A percentile compares a stretch with the other conserved stretches of the same genome.
These are phyloP conservation scores for Macropodus opercularis DNA, from an alignment of 2,797 vertebrate genomes.

Conservation along the genomic window DNA sequence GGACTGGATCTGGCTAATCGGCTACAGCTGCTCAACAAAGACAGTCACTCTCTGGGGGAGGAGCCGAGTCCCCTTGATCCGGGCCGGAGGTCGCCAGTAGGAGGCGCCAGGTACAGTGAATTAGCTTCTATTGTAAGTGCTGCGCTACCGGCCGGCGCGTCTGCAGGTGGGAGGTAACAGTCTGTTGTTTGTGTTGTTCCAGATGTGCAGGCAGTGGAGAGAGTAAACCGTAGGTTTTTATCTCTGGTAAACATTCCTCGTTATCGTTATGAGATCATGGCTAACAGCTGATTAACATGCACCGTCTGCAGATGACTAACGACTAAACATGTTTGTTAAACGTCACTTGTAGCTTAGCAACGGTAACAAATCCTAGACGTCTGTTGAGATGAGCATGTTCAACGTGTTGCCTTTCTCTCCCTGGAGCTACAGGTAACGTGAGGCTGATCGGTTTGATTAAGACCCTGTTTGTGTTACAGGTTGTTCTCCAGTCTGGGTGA, in stretches of 20 bases:
- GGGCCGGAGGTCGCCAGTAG: slow-evolving; percentile 93
- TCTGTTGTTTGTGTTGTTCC: slow-evolving; percentile 84
- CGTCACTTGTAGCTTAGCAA: no score
- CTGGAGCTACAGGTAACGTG: no score
- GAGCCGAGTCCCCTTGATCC: slow-evolving; percentile 93
- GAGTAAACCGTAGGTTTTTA: slow-evolving; percentile 86
- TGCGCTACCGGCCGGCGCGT: not conserved
- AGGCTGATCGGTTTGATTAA: no score
- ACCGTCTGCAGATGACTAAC: slow-evolving; percentile 46
- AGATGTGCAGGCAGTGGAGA: slow-evolving; percentile 86
- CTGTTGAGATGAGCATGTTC: no score
- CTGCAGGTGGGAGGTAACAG: slow-evolving; percentile 37
- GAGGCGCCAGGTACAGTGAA: slow-evolving; percentile 90
- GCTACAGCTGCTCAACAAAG: slow-evolving; percentile 95
- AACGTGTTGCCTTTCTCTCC: no score
- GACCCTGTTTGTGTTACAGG: slow-evolving; percentile 81
- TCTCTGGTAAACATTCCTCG: slow-evolving; percentile 84
- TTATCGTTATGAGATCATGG: slow-evolving; percentile 63
- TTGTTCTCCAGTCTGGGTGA: slow-evolving; percentile 98
- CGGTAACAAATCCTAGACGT: no score
- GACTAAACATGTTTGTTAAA: slow-evolving; percentile 42
- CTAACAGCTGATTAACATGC: slow-evolving; percentile 54
- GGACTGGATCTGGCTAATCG: slow-evolving; percentile 89
- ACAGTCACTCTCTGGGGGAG: slow-evolving; percentile 96
- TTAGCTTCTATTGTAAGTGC: not conserved